phyloP scores from a whole-genome alignment of 92 coral and sea anemone species.

The Paragorgia papillata region DNA sequence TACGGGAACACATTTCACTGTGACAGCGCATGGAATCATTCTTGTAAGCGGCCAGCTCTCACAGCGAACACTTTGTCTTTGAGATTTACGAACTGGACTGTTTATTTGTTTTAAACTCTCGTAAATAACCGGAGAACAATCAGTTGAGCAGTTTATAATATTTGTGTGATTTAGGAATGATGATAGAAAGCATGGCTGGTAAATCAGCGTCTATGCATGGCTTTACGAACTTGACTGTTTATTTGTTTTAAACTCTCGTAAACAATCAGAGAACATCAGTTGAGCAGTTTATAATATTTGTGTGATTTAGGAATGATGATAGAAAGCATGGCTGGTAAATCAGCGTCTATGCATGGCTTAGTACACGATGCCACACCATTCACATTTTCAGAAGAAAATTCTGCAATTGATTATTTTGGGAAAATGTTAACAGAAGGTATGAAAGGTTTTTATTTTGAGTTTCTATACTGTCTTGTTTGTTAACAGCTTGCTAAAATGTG shows the following conservation, averaged over 20 bases:
- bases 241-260: background rate
- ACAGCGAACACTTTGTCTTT: too few relatives aligned
- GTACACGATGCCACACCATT: constrained; percentile 98
- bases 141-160: too few relatives aligned
- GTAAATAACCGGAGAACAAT: background rate
- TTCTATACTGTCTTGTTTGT: background rate
- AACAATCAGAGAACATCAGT: background rate
- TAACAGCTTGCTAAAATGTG: too few relatives aligned
- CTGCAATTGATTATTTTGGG: constrained; percentile 93
- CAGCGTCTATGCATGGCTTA: constrained; percentile 82
- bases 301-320: constrained; percentile 88
- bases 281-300: too few relatives aligned
- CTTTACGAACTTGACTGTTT: too few relatives aligned
- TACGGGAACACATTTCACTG: too few relatives aligned
- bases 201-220: constrained; percentile 91
- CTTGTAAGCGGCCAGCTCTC: too few relatives aligned
- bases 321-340: constrained; percentile 98
- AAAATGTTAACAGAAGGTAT: constrained; percentile 79
- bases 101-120: too few relatives aligned
- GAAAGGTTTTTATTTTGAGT: background rate
- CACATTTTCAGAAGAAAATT: constrained; percentile 86
- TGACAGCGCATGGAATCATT: too few relatives aligned
- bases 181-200: constrained; percentile 99
- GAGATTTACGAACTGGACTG: too few relatives aligned
- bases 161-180: constrained; percentile 83